Percentiles rank a stretch among this genome's conserved stretches.
Evolutionary conservation across 2,797 vertebrate genomes (phyloP).

Genomic region (Micrastur ruficollis): DNA sequence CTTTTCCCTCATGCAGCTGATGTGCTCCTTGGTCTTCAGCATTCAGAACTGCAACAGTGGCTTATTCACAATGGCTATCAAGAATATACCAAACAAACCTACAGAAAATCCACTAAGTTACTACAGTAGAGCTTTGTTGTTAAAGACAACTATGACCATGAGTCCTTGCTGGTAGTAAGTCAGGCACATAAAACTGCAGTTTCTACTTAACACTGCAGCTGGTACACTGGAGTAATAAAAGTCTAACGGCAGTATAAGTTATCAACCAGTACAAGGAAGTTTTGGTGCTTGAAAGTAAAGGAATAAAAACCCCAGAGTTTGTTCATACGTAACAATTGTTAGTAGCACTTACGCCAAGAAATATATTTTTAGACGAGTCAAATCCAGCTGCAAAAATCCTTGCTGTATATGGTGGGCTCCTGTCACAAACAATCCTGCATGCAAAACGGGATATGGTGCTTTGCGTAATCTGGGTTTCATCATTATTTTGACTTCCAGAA

Average conservation of each 20-base stretch:
- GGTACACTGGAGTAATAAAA: neutral
- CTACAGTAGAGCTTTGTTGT: neutral
- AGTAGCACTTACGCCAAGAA: slow-evolving; percentile 90
- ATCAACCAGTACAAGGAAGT: neutral
- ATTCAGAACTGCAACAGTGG: neutral
- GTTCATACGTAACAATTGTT: neutral
- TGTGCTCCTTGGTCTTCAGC: neutral
- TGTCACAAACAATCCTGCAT: slow-evolving; percentile 94
- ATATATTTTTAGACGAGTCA: slow-evolving; percentile 99
- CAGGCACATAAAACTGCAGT: neutral
- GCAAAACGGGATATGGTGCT: slow-evolving; percentile 99
- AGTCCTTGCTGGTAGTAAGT: neutral
- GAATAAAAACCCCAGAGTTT: neutral
- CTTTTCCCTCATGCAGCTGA: neutral
- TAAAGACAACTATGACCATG: neutral
- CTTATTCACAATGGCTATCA: neutral
- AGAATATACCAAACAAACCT: neutral
- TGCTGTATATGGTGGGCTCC: slow-evolving; percentile 88
- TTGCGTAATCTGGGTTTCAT: slow-evolving; percentile 93
- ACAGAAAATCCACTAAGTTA: neutral
- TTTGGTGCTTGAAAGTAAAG: neutral
- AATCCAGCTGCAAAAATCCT: slow-evolving; percentile 97
- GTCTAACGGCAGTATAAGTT: neutral
- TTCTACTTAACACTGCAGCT: neutral
- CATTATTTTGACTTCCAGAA: slow-evolving; percentile 88